phyloP scores from a whole-genome alignment of 2,113 vertebrate genomes.

The Trematocara unimaculatum region DNA sequence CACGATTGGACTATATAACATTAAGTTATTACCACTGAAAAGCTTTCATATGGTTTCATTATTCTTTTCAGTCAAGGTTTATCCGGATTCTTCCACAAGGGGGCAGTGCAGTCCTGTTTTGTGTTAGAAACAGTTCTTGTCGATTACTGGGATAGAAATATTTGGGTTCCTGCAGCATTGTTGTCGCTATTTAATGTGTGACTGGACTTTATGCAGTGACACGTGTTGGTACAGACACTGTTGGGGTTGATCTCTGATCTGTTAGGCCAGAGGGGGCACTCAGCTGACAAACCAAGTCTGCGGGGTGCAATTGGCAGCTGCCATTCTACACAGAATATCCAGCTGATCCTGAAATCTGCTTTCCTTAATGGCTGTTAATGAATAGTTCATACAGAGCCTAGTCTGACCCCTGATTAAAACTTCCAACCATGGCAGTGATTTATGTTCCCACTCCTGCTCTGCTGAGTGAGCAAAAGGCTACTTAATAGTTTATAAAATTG shows the following conservation, averaged over 20 bases:
- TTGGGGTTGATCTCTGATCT: neutral
- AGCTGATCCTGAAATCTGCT: neutral
- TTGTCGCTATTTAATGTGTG: neutral
- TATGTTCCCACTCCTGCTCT: conserved; percentile 27
- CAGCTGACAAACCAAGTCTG: neutral
- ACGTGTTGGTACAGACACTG: neutral
- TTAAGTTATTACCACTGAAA: neutral
- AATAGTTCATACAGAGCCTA: neutral
- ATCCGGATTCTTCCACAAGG: conserved; percentile 6
- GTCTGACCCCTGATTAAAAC: conserved; percentile 43
- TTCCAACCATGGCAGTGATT: conserved; percentile 26
- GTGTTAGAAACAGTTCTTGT: neutral
- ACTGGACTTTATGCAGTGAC: neutral
- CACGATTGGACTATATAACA: neutral
- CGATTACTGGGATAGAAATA: neutral
- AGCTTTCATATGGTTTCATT: neutral
- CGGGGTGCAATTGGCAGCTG: neutral
- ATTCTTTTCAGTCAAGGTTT: neutral
- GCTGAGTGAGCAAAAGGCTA: conserved; percentile 45
- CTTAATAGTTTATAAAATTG: conserved; percentile 40
- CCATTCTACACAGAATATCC: neutral
- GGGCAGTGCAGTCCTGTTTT: neutral
- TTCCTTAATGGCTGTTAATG: conserved; percentile 8
- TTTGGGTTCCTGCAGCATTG: neutral
- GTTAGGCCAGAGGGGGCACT: neutral